These are phyloP conservation scores for Nothobranchius furzeri DNA, from an alignment of 2,113 vertebrate species.

Conservation along the genomic window DNA sequence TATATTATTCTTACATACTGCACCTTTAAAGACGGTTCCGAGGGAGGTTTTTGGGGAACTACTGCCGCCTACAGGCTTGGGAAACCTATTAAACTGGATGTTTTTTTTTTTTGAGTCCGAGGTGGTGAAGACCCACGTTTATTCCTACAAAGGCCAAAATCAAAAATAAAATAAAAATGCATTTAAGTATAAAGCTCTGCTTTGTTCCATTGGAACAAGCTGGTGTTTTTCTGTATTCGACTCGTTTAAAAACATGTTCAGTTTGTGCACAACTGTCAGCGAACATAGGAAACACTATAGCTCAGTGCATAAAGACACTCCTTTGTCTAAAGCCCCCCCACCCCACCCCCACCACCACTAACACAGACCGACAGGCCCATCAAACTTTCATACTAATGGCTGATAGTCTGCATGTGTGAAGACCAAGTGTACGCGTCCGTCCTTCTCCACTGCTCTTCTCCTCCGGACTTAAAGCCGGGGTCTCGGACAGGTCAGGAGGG, in stretches of 20 bases:
- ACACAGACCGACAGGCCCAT: conserved; percentile 65
- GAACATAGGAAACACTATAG: conserved; percentile 29
- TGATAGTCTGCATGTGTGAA: conserved; percentile 57
- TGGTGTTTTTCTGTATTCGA: neutral
- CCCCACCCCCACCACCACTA: conserved; percentile 46
- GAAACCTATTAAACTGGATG: no score
- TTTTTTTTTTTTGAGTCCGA: no score
- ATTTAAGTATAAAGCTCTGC: no score
- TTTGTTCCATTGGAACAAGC: neutral
- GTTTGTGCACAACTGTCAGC: neutral
- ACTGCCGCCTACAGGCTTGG: no score
- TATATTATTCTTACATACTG: no score
- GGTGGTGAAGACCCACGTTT: no score
- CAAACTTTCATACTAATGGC: conserved; percentile 80
- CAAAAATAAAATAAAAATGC: no score
- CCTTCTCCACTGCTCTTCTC: conserved; percentile 33
- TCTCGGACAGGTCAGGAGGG: conserved; percentile 34
- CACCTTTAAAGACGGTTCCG: no score
- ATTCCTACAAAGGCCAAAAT: no score
- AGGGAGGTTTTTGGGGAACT: no score
- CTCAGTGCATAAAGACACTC: conserved; percentile 36
- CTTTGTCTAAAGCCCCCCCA: conserved; percentile 53
- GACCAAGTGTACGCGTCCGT: conserved; percentile 21
- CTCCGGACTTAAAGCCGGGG: conserved; percentile 42
- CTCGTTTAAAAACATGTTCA: no score